Evolutionary conservation across 2,113 vertebrate species (phyloP), one percentile per base, ranked within the genome.

Genomic region (Panthera uncia): DNA sequence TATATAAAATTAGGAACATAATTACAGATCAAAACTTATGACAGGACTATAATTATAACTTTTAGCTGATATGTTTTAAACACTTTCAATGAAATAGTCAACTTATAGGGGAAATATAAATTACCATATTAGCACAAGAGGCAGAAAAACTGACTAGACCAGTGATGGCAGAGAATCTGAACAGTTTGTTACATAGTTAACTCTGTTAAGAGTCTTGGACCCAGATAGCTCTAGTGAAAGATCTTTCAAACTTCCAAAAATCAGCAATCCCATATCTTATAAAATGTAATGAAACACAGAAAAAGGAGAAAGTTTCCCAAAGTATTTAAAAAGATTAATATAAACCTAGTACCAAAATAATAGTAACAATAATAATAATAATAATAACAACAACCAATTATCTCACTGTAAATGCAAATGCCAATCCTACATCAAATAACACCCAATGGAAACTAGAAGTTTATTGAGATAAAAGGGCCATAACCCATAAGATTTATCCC

Each of bases 51-150:
- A 57, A 41, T 33, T 81, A 78, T 45, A 94, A 52, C 25, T 41
- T 95, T 84, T 73, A 36, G n/a, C 68, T 76, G 68, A 71, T 38
- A 57, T 5, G 48, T 74, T 89, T 88, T 90, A 80, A 97, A 85
- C 63, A 85, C 48, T 52, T 50, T 48, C 38, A 85, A n/a, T 31
- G 57, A 81, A 93, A 33, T 45, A 19, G 18, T 5, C 29, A 76
- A 74, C 74, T 85, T 89, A 8, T 73, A 84, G 65, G 27, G 15
- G 4, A 80, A 89, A 68, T 63, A 68, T 19, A 69, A 95, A 68
- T 90, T n/a, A 81, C 1, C 29, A 21, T 21, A 61, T 76, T 68
- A 92, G 52, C 33, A 76, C 13, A 63, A 89, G 55, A 81, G 68
- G 57, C 29, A 76, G 80, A 61, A 76, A 89, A 86, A 57, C 3